phyloP scores from a whole-genome alignment of 2,888 invertebrate species.

The Limenitis camilla region DNA sequence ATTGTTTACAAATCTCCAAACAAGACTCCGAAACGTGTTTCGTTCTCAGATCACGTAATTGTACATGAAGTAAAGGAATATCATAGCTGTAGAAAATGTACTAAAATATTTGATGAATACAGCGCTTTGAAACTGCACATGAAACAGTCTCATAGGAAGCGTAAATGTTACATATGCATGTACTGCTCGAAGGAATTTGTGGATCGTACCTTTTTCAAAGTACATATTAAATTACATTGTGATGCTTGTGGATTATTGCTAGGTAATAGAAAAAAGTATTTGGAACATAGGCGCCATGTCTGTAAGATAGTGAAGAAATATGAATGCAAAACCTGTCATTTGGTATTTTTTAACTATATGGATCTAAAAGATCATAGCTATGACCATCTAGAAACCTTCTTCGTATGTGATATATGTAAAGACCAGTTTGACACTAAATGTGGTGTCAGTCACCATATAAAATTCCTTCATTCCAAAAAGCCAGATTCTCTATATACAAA shows the following conservation, averaged over 20 bases:
- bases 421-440: constrained; percentile 51
- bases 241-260: constrained; percentile 44
- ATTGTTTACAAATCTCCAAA: constrained; percentile 37
- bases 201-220: constrained; percentile 58
- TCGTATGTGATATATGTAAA: constrained; percentile 57
- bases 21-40: constrained; percentile 51
- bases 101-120: constrained; percentile 51
- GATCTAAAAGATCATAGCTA: constrained; percentile 59
- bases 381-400: constrained; percentile 38
- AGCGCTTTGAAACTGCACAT: constrained; percentile 44
- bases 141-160: constrained; percentile 51
- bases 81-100: constrained; percentile 58
- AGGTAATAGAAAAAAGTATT: constrained; percentile 35
- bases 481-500: constrained; percentile 36
- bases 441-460: constrained; percentile 47
- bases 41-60: constrained; percentile 57
- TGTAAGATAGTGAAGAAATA: constrained; percentile 44
- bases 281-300: constrained; percentile 41
- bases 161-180: constrained; percentile 61
- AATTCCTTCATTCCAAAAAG: constrained; percentile 44
- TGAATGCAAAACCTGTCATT: constrained; percentile 45
- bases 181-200: constrained; percentile 56
- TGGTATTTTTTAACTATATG: constrained; percentile 46
- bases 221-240: constrained; percentile 61
- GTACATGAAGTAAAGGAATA: constrained; percentile 55